These are phyloP conservation scores for Metridium senile DNA, from an alignment of 92 coral and sea anemone genomes.

Conservation along the genomic window DNA sequence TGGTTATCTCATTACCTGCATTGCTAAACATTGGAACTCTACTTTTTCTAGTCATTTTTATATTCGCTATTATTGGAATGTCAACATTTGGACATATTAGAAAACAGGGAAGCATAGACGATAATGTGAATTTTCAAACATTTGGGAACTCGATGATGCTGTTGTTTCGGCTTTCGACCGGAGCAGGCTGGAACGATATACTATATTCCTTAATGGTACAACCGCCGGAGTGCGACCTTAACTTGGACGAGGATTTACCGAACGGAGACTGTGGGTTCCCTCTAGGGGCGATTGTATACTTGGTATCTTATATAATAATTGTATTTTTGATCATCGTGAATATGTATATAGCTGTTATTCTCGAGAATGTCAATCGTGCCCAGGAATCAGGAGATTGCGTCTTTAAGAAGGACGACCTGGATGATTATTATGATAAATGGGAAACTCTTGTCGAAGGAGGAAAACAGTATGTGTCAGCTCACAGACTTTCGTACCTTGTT, in stretches of 20 bases:
- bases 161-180: constrained; percentile 88
- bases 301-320: constrained; percentile 76
- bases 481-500: constrained; percentile 70
- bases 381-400: constrained; percentile 68
- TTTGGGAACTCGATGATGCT: constrained; percentile 89
- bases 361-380: constrained; percentile 78
- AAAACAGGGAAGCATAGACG: constrained; percentile 86
- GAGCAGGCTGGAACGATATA: constrained; percentile 96
- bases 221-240: constrained; percentile 87
- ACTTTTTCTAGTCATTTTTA: constrained; percentile 88
- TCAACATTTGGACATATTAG: constrained; percentile 84
- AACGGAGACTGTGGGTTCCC: constrained; percentile 88
- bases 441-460: constrained; percentile 69
- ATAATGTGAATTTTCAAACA: constrained; percentile 89
- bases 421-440: constrained; percentile 77
- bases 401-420: constrained; percentile 70
- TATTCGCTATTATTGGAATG: constrained; percentile 96
- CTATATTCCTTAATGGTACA: constrained; percentile 90
- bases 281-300: constrained; percentile 65
- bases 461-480: constrained; percentile 71
- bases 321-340: constrained; percentile 78
- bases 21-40: constrained; percentile 88
- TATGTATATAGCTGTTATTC: constrained; percentile 87
- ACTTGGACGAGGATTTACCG: constrained; percentile 63
- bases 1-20: constrained; percentile 90